These are phyloP conservation scores for Anoplolepis gracilipes DNA, from an alignment of 1,140 invertebrate genomes.

Conservation along the genomic window DNA sequence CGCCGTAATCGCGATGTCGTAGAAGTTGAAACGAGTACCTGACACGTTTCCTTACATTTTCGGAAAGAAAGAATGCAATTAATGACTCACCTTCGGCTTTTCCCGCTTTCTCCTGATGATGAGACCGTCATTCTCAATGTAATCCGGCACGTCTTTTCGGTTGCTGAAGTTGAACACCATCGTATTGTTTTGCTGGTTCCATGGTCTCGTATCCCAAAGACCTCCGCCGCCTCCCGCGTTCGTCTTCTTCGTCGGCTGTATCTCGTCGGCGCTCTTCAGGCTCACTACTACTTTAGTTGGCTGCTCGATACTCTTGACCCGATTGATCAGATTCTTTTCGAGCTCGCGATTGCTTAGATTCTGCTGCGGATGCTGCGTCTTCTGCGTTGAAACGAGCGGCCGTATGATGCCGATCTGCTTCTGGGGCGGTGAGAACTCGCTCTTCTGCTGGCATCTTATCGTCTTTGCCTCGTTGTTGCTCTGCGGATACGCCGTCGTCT, in stretches of 20 bases:
- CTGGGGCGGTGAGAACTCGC: slow-evolving; percentile 79
- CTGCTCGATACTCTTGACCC: slow-evolving; percentile 88
- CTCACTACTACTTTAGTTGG: slow-evolving; percentile 86
- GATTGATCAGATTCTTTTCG: slow-evolving; percentile 91
- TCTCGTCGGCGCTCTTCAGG: slow-evolving; percentile 83
- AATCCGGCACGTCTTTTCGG: slow-evolving; percentile 94
- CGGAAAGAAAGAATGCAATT: background rate
- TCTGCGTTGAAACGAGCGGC: slow-evolving; percentile 86
- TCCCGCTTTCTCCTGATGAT: slow-evolving; percentile 89
- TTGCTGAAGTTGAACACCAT: slow-evolving; percentile 95
- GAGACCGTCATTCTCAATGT: slow-evolving; percentile 95
- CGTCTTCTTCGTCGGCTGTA: slow-evolving; percentile 82
- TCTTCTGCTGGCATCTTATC: slow-evolving; percentile 79
- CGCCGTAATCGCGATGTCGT: background rate
- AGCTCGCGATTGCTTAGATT: slow-evolving; percentile 88
- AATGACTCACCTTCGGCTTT: slow-evolving; percentile 89
- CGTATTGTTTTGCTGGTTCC: slow-evolving; percentile 88
- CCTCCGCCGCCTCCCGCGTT: slow-evolving; percentile 79
- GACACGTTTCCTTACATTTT: background rate
- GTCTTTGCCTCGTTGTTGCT: slow-evolving; percentile 81
- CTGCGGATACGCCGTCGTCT: slow-evolving; percentile 73
- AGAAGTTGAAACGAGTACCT: background rate
- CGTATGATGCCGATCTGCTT: slow-evolving; percentile 88
- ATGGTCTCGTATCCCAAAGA: slow-evolving; percentile 86
- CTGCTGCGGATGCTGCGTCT: slow-evolving; percentile 82